Evolutionary conservation across 2,797 vertebrate species (phyloP).

Genomic region (Spea hammondii): DNA sequence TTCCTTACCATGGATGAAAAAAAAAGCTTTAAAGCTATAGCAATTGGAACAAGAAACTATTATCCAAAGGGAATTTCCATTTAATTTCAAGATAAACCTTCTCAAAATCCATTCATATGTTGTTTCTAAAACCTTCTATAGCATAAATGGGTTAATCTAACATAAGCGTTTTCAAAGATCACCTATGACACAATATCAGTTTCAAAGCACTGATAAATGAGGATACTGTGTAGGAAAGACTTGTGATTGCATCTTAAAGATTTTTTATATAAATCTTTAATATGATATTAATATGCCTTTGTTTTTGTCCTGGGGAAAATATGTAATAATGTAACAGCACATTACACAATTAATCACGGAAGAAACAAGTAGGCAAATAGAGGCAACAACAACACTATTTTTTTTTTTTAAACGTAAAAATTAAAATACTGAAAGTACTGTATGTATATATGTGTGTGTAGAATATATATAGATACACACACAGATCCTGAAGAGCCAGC

Average conservation of each 20-base stretch:
- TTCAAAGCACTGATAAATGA: conserved; percentile 10
- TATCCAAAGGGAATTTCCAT: conserved; percentile 47
- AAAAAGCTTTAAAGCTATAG: conserved; percentile 46
- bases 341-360: too few relatives aligned
- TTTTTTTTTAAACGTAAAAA: too few relatives aligned
- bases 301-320: background rate
- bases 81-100: conserved; percentile 50
- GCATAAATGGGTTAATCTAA: conserved; percentile 3
- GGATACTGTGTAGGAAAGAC: conserved; percentile 12
- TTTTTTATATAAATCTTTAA: conserved; percentile 9
- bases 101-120: conserved; percentile 48
- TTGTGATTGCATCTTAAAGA: background rate
- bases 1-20: conserved; percentile 30
- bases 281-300: conserved; percentile 26
- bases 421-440: too few relatives aligned
- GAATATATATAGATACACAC: too few relatives aligned
- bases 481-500: too few relatives aligned
- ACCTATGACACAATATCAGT: conserved; percentile 6
- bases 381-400: too few relatives aligned
- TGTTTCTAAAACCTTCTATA: conserved; percentile 1
- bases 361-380: too few relatives aligned
- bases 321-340: background rate
- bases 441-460: too few relatives aligned
- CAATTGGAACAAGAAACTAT: conserved; percentile 43
- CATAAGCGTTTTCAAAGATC: conserved; percentile 32